Conservation (phyloP, 2,113 vertebrate species). For the Oncorhynchus keta region DNA sequence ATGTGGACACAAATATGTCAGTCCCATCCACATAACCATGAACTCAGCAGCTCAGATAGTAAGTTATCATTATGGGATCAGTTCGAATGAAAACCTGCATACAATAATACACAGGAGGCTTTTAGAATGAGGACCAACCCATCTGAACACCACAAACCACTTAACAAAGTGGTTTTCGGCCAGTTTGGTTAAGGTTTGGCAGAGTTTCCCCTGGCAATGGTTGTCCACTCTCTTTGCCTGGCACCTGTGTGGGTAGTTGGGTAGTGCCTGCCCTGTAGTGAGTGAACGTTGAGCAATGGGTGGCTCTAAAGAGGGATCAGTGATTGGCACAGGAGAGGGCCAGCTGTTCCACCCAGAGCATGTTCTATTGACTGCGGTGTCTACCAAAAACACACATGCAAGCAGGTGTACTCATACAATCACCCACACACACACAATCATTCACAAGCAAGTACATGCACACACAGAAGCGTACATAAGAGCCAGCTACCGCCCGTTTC, state of each 20-base stretch:
- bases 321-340: background rate
- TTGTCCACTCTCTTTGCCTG: slow-evolving; percentile 17
- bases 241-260: slow-evolving; percentile 33
- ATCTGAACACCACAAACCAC: too few relatives aligned
- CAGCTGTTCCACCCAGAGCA: slow-evolving; percentile 12
- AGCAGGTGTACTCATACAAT: background rate
- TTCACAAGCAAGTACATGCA: too few relatives aligned
- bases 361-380: too few relatives aligned
- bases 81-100: slow-evolving; percentile 32
- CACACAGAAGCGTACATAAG: too few relatives aligned
- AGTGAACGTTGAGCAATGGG: slow-evolving; percentile 2
- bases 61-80: slow-evolving; percentile 47
- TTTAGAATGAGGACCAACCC: background rate
- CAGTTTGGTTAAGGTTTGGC: background rate
- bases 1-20: background rate
- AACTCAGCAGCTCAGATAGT: slow-evolving; percentile 3
- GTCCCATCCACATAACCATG: background rate
- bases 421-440: background rate
- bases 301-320: slow-evolving; percentile 11
- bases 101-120: background rate
- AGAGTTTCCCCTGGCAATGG: background rate
- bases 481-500: too few relatives aligned
- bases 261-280: slow-evolving; percentile 4
- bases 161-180: too few relatives aligned
- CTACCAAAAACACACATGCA: background rate